A percentile compares a stretch with the other conserved stretches of the same genome.
phyloP scores from a whole-genome alignment of 2,797 vertebrate species.

The Brachyalestes nurse region DNA sequence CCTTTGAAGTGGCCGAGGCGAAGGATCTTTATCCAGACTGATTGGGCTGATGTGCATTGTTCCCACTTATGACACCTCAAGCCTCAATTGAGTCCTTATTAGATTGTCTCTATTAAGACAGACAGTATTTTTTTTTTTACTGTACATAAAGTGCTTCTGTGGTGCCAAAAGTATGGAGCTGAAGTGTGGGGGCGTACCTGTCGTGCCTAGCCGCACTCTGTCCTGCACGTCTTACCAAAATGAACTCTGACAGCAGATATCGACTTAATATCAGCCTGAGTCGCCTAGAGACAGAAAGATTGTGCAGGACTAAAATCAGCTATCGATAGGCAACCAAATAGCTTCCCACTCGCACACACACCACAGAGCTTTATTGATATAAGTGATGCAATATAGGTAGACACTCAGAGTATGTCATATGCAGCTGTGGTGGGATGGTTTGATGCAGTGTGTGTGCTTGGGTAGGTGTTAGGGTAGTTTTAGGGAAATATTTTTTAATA shows the following conservation, averaged over 20 bases:
- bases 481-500: no score
- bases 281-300: constrained; percentile 81
- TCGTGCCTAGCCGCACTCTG: constrained; percentile 63
- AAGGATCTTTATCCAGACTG: constrained; percentile 99
- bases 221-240: constrained; percentile 72
- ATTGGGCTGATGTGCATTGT: constrained; percentile 87
- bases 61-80: constrained; percentile 74
- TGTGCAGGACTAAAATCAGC: constrained; percentile 96
- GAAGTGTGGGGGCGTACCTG: constrained; percentile 63
- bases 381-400: constrained; percentile 97
- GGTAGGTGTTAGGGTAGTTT: constrained; percentile 48
- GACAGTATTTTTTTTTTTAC: neutral
- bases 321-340: constrained; percentile 95
- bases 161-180: constrained; percentile 64
- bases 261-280: constrained; percentile 87
- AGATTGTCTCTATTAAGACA: neutral
- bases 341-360: constrained; percentile 76
- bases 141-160: neutral
- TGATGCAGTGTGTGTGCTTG: constrained; percentile 52
- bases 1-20: constrained; percentile 86
- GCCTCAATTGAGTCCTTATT: constrained; percentile 58
- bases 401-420: constrained; percentile 91
- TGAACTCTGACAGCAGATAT: constrained; percentile 82
- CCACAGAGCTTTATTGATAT: constrained; percentile 87
- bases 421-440: constrained; percentile 68